A percentile compares a stretch with the other conserved stretches of the same genome.
phyloP scores from a whole-genome alignment of 2,113 vertebrate genomes.

The Callospermophilus lateralis region DNA sequence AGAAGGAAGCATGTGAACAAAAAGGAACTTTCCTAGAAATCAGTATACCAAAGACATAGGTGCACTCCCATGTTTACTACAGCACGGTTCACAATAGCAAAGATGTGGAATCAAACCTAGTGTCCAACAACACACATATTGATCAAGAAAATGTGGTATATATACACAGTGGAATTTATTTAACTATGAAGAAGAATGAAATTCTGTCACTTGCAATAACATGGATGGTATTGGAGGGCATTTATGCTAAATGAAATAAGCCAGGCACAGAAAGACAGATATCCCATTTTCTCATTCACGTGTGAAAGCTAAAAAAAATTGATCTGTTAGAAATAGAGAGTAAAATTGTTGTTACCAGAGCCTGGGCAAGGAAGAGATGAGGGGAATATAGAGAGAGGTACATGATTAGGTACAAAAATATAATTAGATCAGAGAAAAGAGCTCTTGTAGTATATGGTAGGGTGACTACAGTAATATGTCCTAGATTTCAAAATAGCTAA shows the following conservation, averaged over 20 bases:
- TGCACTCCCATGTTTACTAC: neutral
- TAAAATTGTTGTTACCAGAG: neutral
- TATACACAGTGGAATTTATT: neutral
- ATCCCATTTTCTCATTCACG: neutral
- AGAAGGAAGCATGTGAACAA: conserved; percentile 8
- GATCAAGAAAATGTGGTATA: neutral
- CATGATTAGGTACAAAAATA: neutral
- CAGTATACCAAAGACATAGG: neutral
- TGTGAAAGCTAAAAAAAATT: neutral
- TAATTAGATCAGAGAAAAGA: neutral
- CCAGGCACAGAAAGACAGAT: neutral
- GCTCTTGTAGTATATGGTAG: neutral
- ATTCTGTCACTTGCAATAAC: neutral
- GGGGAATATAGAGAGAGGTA: neutral
- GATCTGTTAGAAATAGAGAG: neutral
- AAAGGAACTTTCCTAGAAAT: neutral
- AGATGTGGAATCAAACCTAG: neutral
- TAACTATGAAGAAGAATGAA: neutral
- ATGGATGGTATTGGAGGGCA: neutral
- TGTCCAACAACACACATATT: neutral
- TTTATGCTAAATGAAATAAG: neutral
- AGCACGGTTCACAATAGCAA: neutral
- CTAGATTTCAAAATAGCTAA: neutral
- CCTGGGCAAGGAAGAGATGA: neutral
- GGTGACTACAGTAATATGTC: neutral